Evolutionary conservation across 2,797 vertebrate genomes (phyloP).

Genomic region (Lepidocolaptes lacrymiger): DNA sequence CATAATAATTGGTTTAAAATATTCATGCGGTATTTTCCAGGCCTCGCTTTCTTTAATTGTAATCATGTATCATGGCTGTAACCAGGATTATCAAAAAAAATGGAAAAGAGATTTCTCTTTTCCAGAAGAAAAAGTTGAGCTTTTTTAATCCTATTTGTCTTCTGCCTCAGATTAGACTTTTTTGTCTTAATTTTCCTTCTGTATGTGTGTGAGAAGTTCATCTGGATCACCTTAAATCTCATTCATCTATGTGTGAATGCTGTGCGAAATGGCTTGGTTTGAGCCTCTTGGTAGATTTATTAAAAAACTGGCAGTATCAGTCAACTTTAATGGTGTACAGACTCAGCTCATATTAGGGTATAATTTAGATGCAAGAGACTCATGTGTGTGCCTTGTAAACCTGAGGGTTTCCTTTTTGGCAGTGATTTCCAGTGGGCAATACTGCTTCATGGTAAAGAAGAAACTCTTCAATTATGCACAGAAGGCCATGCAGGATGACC

Average conservation of each 20-base stretch:
- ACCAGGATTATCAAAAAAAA: conserved; percentile 6
- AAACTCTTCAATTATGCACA: conserved; percentile 43
- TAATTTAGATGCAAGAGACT: conserved; percentile 29
- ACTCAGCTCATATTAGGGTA: background rate
- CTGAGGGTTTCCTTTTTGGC: conserved; percentile 8
- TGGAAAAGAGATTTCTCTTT: background rate
- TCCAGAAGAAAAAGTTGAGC: background rate
- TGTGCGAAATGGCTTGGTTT: background rate
- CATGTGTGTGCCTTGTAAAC: background rate
- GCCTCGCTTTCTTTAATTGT: conserved; percentile 42
- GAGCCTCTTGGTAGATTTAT: conserved; percentile 8
- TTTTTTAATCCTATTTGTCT: conserved; percentile 38
- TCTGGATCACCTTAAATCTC: conserved; percentile 2
- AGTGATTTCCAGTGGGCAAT: conserved; percentile 53
- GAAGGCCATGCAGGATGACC: conserved; percentile 63
- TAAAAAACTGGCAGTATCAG: conserved; percentile 45
- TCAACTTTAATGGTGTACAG: conserved; percentile 16
- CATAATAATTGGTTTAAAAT: conserved; percentile 54
- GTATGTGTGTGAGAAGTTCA: conserved; percentile 27
- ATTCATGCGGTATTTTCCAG: conserved; percentile 3
- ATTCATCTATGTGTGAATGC: background rate
- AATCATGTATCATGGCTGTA: conserved; percentile 1
- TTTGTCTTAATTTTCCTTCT: conserved; percentile 52
- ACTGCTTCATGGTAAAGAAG: conserved; percentile 18
- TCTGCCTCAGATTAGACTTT: conserved; percentile 23